phyloP scores from a whole-genome alignment of 2,113 vertebrate genomes.

The Peromyscus polionotus region DNA sequence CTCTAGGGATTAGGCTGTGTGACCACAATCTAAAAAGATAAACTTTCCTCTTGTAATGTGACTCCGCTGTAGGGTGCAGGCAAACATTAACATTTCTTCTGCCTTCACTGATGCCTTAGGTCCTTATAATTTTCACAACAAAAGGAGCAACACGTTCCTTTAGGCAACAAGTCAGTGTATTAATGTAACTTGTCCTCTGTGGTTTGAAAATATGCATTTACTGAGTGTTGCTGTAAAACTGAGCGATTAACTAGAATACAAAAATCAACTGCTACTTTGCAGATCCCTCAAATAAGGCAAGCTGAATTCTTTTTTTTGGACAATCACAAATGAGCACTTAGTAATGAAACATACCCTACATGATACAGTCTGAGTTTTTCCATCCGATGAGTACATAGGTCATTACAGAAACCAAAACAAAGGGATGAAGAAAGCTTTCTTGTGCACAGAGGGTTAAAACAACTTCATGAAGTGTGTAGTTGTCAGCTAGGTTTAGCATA shows the following conservation, averaged over 20 bases:
- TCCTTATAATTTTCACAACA: conserved; percentile 70
- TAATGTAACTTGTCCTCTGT: conserved; percentile 42
- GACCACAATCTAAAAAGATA: conserved; percentile 72
- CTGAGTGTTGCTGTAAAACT: background rate
- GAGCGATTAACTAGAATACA: conserved; percentile 12
- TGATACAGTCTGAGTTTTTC: background rate
- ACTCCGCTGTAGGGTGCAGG: conserved; percentile 51
- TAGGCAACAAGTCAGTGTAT: conserved; percentile 34
- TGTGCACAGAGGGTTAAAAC: background rate
- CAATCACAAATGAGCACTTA: conserved; percentile 8
- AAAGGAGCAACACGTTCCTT: conserved; percentile 65
- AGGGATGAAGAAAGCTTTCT: background rate
- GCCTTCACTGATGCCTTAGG: conserved; percentile 29
- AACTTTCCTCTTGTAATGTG: conserved; percentile 67
- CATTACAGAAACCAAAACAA: background rate
- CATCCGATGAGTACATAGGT: background rate
- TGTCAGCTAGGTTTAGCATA: background rate
- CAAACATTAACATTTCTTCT: conserved; percentile 67
- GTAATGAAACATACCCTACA: background rate
- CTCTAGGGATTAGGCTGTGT: conserved; percentile 32
- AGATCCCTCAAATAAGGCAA: background rate
- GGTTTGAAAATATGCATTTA: conserved; percentile 32
- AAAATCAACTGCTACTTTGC: conserved; percentile 35
- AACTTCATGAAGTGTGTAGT: background rate
- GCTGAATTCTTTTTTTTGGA: background rate